Conservation (phyloP, 1,140 invertebrate genomes). For the Lethrus apterus region DNA sequence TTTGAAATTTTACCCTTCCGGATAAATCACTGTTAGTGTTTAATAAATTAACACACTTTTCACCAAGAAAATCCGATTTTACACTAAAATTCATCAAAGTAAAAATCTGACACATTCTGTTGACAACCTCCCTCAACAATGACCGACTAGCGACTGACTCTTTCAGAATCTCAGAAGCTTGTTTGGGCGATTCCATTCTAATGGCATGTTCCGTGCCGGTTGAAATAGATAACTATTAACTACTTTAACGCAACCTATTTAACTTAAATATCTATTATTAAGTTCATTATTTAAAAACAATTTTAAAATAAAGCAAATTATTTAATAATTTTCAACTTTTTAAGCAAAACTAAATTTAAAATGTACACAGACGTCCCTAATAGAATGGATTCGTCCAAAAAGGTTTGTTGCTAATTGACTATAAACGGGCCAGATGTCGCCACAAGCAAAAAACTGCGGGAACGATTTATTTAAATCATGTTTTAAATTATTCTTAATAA, state of each 20-base stretch:
- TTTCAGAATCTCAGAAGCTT: slow-evolving; percentile 40
- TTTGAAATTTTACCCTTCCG: slow-evolving; percentile 21
- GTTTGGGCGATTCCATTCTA: slow-evolving; percentile 38
- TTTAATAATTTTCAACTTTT: neutral
- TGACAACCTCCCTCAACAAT: slow-evolving; percentile 34
- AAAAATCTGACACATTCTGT: slow-evolving; percentile 41
- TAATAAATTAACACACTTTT: slow-evolving; percentile 26
- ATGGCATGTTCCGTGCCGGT: slow-evolving; percentile 21
- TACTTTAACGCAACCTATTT: neutral
- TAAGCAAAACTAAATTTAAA: slow-evolving; percentile 14
- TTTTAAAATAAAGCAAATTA: neutral
- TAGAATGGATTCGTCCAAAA: slow-evolving; percentile 21
- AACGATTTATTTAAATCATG: too few relatives aligned
- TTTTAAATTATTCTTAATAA: too few relatives aligned
- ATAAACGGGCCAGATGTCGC: slow-evolving; percentile 9
- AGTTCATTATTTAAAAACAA: neutral
- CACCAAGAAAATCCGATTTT: slow-evolving; percentile 28
- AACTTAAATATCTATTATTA: neutral
- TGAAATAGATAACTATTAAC: neutral
- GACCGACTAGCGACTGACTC: slow-evolving; percentile 41
- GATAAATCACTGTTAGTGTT: slow-evolving; percentile 23
- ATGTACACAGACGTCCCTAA: slow-evolving; percentile 17
- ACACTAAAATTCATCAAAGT: slow-evolving; percentile 37
- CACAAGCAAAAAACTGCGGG: too few relatives aligned
- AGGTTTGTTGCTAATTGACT: slow-evolving; percentile 11